Conservation (phyloP, 2,113 vertebrate species). For the Ascaphus truei region DNA sequence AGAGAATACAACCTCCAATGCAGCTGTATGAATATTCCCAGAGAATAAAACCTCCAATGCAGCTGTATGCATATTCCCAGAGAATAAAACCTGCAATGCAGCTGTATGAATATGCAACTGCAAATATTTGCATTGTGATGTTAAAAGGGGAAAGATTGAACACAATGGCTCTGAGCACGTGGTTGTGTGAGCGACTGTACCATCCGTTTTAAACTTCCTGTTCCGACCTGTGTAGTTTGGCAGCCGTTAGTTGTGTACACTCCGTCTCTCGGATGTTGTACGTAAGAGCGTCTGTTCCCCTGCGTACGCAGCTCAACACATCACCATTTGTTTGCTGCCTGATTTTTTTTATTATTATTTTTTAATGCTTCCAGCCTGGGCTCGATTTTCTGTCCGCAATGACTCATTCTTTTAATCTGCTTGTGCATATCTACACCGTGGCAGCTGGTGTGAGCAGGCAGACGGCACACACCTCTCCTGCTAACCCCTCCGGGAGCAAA, state of each 20-base stretch:
- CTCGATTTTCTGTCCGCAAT: neutral
- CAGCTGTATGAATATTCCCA: too few relatives aligned
- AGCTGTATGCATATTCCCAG: too few relatives aligned
- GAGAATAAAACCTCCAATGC: too few relatives aligned
- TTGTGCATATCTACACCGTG: neutral
- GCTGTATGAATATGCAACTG: too few relatives aligned
- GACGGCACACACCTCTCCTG: neutral
- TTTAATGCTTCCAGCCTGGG: neutral
- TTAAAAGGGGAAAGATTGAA: too few relatives aligned
- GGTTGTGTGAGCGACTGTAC: too few relatives aligned
- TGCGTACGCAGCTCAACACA: neutral
- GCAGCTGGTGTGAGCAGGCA: neutral
- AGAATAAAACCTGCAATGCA: too few relatives aligned
- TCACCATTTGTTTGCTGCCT: neutral
- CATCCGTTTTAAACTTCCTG: neutral
- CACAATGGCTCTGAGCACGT: too few relatives aligned
- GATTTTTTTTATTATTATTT: neutral
- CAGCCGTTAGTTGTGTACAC: neutral
- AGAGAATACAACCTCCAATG: too few relatives aligned
- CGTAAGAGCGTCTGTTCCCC: neutral
- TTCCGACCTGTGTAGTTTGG: neutral
- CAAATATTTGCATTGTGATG: too few relatives aligned
- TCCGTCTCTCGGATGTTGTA: neutral
- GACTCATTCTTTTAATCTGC: neutral
- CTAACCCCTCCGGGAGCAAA: too few relatives aligned